A percentile compares a stretch with the other conserved stretches of the same genome.
Conservation (phyloP, 1,140 invertebrate genomes). For the Calliphora vicina region DNA sequence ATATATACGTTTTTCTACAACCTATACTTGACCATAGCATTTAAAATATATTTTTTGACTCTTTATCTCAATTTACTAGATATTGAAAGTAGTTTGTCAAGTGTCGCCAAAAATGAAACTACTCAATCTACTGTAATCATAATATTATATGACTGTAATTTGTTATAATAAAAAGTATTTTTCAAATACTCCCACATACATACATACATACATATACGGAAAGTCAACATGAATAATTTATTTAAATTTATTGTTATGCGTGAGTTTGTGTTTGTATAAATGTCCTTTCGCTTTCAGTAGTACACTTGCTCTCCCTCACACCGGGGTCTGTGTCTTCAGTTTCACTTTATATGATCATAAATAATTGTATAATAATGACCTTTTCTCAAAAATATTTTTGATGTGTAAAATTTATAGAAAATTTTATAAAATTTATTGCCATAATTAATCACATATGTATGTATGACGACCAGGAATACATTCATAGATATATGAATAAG, state of each 20-base stretch:
- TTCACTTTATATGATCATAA: slow-evolving; percentile 32
- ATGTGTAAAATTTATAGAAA: slow-evolving; percentile 33
- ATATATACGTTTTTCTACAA: too few species aligned
- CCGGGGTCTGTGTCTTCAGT: not conserved
- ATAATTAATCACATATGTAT: slow-evolving; percentile 26
- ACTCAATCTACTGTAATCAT: not conserved
- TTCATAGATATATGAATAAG: not conserved
- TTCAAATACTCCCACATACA: not conserved
- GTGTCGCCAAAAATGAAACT: slow-evolving; percentile 20
- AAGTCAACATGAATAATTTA: slow-evolving; percentile 22
- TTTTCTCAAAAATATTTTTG: slow-evolving; percentile 27
- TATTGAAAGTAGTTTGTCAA: slow-evolving; percentile 24
- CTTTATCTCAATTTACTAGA: not conserved
- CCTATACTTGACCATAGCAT: not conserved
- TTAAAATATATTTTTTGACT: not conserved
- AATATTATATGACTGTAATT: not conserved
- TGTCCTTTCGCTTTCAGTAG: not conserved
- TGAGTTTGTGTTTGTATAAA: not conserved
- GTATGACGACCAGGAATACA: not conserved
- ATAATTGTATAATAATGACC: slow-evolving; percentile 29
- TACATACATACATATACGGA: not conserved
- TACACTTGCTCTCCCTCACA: not conserved
- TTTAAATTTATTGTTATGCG: not conserved
- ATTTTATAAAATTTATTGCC: slow-evolving; percentile 31
- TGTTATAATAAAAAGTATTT: slow-evolving; percentile 30